Conservation (phyloP, 2,888 invertebrate species). For the Macrophya annulata region DNA sequence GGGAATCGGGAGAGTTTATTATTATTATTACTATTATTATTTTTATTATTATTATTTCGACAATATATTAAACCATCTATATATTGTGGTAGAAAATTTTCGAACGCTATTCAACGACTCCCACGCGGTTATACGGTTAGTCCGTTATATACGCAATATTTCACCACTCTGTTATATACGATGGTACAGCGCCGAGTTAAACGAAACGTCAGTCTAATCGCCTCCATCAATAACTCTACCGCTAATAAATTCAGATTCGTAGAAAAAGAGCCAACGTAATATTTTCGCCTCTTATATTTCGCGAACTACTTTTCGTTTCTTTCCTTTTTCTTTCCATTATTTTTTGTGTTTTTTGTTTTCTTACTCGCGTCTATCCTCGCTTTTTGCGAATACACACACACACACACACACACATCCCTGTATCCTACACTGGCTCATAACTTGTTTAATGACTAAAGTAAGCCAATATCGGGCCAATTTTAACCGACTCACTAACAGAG, state of each 20-base stretch:
- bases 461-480: constrained; percentile 7
- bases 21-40: not conserved
- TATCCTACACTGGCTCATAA: not conserved
- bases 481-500: not conserved
- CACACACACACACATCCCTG: not conserved
- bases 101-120: not conserved
- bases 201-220: constrained; percentile 46
- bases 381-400: not conserved
- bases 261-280: not conserved
- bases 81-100: not conserved
- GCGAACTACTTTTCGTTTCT: constrained; percentile 15
- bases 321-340: not conserved
- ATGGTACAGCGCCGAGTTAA: constrained; percentile 1
- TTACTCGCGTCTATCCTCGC: not conserved
- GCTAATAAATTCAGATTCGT: constrained; percentile 29
- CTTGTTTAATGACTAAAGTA: not conserved
- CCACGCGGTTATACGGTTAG: not conserved
- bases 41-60: not conserved
- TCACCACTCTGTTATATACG: constrained; percentile 35
- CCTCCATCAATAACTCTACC: constrained; percentile 24
- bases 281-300: constrained; percentile 37
- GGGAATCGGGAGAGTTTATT: constrained; percentile 10
- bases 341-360: not conserved
- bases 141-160: constrained; percentile 1
- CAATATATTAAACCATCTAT: constrained; percentile 1